Percentiles rank a stretch among this genome's conserved stretches.
Evolutionary conservation across 2,113 vertebrate genomes (phyloP).

Genomic region (Carlito syrichta): DNA sequence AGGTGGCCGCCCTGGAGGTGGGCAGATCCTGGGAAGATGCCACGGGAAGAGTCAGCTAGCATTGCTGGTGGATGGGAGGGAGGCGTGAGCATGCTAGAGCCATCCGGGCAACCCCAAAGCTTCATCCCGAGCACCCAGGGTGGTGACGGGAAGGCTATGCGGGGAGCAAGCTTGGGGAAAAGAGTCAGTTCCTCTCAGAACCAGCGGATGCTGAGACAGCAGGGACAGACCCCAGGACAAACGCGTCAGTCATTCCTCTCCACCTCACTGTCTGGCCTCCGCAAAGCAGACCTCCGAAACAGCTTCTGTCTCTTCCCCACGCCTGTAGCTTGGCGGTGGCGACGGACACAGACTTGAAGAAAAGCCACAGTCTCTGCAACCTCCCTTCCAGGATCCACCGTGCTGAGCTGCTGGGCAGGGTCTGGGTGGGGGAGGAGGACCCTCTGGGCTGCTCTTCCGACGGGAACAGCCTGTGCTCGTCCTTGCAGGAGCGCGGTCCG

Average conservation of each 20-base stretch:
- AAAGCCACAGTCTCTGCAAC: background rate
- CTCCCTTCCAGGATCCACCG: fast-evolving
- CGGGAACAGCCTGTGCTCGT: background rate
- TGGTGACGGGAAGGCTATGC: background rate
- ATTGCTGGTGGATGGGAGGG: too few relatives aligned
- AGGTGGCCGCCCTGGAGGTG: fast-evolving
- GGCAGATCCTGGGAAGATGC: background rate
- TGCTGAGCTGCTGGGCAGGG: too few relatives aligned
- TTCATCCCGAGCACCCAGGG: background rate
- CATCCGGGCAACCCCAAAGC: background rate
- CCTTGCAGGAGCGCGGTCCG: background rate
- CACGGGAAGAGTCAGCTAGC: background rate
- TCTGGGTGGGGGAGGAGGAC: fast-evolving
- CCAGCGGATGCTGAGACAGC: background rate
- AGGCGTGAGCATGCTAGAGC: background rate
- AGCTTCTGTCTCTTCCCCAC: background rate
- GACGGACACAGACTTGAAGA: background rate
- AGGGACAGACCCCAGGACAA: background rate
- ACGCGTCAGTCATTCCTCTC: background rate
- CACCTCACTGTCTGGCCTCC: background rate
- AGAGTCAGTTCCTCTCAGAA: too few relatives aligned
- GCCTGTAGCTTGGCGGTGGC: background rate
- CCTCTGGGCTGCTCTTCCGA: background rate
- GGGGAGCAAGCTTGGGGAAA: background rate
- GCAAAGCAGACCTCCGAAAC: background rate